phyloP scores from a whole-genome alignment of 2,113 vertebrate genomes.

The Cariama cristata region DNA sequence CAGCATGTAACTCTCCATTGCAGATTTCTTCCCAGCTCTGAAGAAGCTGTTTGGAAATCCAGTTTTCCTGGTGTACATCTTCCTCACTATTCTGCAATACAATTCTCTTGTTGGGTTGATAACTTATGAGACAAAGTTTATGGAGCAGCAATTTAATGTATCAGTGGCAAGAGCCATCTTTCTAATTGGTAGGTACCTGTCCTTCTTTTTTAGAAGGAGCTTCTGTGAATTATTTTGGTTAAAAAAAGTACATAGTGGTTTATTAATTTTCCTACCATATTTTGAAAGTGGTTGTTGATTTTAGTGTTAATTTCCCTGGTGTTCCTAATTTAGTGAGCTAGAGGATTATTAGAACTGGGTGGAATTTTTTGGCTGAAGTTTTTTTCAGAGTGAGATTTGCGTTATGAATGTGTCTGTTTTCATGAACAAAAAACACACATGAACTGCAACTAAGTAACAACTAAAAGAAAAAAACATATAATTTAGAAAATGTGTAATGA shows the following conservation, averaged over 20 bases:
- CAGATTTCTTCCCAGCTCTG: constrained; percentile 85
- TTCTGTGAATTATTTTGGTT: neutral
- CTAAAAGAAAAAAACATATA: neutral
- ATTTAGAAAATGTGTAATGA: neutral
- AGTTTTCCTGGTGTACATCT: constrained; percentile 80
- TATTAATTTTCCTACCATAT: neutral
- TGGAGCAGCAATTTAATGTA: constrained; percentile 90
- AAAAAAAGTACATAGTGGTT: neutral
- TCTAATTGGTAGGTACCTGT: constrained; percentile 81
- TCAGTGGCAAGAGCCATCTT: constrained; percentile 88
- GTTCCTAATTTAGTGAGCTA: neutral
- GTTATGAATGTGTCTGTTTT: neutral
- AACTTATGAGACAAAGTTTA: constrained; percentile 89
- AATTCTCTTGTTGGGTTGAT: constrained; percentile 83
- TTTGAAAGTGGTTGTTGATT: neutral
- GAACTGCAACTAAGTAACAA: neutral
- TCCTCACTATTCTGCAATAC: constrained; percentile 81
- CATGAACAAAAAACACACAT: rapidly evolving
- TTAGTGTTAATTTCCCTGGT: neutral
- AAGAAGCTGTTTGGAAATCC: constrained; percentile 82
- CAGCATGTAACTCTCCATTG: neutral
- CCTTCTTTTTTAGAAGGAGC: neutral
- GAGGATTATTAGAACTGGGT: neutral
- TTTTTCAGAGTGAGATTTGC: neutral
- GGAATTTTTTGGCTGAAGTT: neutral